These are phyloP conservation scores for Epsilonema sp. DNA, from an alignment of 2,888 invertebrate species.

Conservation along the genomic window DNA sequence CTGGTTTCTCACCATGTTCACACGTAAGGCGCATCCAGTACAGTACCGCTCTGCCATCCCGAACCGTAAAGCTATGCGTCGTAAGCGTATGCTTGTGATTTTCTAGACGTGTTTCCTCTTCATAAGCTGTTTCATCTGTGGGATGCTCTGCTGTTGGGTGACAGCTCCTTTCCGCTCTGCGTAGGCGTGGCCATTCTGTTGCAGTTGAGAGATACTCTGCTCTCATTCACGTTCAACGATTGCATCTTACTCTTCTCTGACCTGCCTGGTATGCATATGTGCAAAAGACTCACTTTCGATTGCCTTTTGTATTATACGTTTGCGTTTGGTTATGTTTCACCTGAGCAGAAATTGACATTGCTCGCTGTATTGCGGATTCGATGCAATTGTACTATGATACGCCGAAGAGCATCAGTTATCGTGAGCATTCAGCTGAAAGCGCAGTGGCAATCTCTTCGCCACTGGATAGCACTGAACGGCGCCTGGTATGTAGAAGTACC, in stretches of 20 bases:
- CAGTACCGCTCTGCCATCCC: too few relatives aligned
- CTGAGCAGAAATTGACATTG: not conserved
- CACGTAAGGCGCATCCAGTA: too few relatives aligned
- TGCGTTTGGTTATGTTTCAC: not conserved
- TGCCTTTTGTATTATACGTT: not conserved
- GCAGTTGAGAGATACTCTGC: conserved; percentile 59
- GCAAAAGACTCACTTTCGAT: not conserved
- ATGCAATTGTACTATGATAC: not conserved
- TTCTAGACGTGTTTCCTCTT: conserved; percentile 81
- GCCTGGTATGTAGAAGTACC: too few relatives aligned
- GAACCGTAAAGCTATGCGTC: too few relatives aligned
- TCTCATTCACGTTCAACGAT: conserved; percentile 86
- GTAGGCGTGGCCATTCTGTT: conserved; percentile 78
- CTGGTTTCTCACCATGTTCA: conserved; percentile 97
- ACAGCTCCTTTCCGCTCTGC: conserved; percentile 74
- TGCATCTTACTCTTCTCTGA: conserved; percentile 96
- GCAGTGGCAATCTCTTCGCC: too few relatives aligned
- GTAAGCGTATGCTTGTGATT: too few relatives aligned
- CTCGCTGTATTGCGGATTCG: not conserved
- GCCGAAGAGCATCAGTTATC: not conserved
- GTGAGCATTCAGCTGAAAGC: too few relatives aligned
- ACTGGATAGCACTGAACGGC: too few relatives aligned
- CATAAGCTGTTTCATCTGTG: conserved; percentile 92
- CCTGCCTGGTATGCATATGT: conserved; percentile 45
- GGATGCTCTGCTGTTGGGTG: conserved; percentile 83